A percentile compares a stretch with the other conserved stretches of the same genome.
Conservation (phyloP, 2,797 vertebrate genomes). For the Platyrinchus mystaceus region DNA sequence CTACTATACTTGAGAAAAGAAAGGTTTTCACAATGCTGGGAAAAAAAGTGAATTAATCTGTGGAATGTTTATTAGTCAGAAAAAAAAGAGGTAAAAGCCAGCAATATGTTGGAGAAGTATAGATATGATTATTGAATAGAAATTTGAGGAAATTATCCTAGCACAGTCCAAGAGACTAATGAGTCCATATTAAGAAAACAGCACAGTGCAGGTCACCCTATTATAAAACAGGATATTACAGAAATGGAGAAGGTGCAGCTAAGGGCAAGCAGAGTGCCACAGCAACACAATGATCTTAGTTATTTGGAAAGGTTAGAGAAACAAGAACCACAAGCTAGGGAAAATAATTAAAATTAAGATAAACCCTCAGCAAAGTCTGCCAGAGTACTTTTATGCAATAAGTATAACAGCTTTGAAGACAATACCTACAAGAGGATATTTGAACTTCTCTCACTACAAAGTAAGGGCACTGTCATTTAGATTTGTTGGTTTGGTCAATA, state of each 20-base stretch:
- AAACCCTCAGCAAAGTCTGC: neutral
- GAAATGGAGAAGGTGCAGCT: constrained; percentile 49
- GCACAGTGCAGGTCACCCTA: constrained; percentile 30
- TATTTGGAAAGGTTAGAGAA: constrained; percentile 46
- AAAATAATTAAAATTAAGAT: constrained; percentile 39
- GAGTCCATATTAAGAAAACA: constrained; percentile 40
- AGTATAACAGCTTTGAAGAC: constrained; percentile 13
- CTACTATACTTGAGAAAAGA: neutral
- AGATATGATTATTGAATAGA: constrained; percentile 60
- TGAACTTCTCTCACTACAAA: neutral
- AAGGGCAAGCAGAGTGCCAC: constrained; percentile 34
- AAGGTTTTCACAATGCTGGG: neutral
- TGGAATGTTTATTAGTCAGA: constrained; percentile 18
- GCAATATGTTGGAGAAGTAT: constrained; percentile 36
- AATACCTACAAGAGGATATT: neutral
- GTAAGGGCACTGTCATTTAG: neutral
- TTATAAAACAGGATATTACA: constrained; percentile 67
- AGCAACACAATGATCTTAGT: constrained; percentile 17
- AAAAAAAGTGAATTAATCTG: constrained; percentile 26
- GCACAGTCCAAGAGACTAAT: constrained; percentile 50
- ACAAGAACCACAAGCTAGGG: constrained; percentile 8
- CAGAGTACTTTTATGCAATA: neutral
- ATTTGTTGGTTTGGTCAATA: neutral
- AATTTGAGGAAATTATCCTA: constrained; percentile 55
- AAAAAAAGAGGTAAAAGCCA: constrained; percentile 27